Evolutionary conservation across 2,113 vertebrate species (phyloP), one percentile per base, ranked within the genome.

Genomic region (Arizona elegans): DNA sequence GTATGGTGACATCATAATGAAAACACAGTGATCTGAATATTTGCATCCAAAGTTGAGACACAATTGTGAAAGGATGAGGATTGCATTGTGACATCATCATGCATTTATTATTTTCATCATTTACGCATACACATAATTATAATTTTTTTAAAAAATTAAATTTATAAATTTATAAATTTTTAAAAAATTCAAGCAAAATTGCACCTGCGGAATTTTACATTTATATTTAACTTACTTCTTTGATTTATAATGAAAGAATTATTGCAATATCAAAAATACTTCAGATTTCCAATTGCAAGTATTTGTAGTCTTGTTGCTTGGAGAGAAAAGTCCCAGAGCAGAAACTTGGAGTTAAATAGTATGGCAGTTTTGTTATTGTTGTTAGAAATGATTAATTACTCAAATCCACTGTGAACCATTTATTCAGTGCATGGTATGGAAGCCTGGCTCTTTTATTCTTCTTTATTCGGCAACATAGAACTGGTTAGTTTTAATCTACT

Each of bases 361-460:
- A 90, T 91, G 88, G 90, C 93, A 91, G 70, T 93, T 93, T 93
- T 33, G 13, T 43, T 53, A 1, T 91, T 93, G 95, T 95, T 93
- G 94, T 94, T 93, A 94, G 95, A 97, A 85, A 92, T 96, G 95
- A 97, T 96, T 96, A 96, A 97, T 95, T 96, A 96, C 89, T 95
- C 96, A 96, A 96, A 96, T 96, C 92, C 38, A 86, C 93, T 93
- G 93, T 95, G 95, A 97, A 94, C 86, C 91, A 93, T 94, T 96
- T 96, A 97, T 90, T 97, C 96, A 96, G 95, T 96, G 96, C 94
- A 92, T 0, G 92, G 93, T 95, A 95, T 97, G 91, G 93, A 97
- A 96, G 89, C 92, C 87, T 95, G 93, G 55, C 58, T 94, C 93
- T 97, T 96, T 97, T 96, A 94, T 97, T 47, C 96, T 94, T 95